These are phyloP conservation scores for Melanotus villosus DNA, from an alignment of 2,888 invertebrate genomes.

Conservation along the genomic window DNA sequence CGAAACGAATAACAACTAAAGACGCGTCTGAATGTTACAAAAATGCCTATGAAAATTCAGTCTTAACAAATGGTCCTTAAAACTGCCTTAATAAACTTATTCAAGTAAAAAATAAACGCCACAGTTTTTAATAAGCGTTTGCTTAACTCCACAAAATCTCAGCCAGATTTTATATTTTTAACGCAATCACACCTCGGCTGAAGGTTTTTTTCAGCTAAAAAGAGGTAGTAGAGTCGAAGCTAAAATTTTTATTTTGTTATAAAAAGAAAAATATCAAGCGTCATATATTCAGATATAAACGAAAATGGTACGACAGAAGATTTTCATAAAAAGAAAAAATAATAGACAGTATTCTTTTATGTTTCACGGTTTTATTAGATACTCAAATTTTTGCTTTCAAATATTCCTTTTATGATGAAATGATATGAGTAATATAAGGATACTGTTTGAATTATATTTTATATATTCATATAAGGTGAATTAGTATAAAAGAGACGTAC, in stretches of 20 bases:
- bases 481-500: too few relatives aligned
- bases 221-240: neutral
- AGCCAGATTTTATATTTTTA: neutral
- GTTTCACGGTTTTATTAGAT: slow-evolving; percentile 2
- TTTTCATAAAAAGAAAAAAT: slow-evolving; percentile 8
- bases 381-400: slow-evolving; percentile 4
- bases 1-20: too few relatives aligned
- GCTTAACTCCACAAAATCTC: too few relatives aligned
- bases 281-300: neutral
- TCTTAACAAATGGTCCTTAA: too few relatives aligned
- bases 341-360: slow-evolving; percentile 2
- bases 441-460: too few relatives aligned
- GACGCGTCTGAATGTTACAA: too few relatives aligned
- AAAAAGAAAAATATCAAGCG: neutral
- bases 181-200: neutral
- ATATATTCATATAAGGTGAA: too few relatives aligned
- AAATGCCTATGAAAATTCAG: too few relatives aligned
- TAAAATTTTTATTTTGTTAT: slow-evolving; percentile 4
- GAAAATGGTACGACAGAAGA: slow-evolving; percentile 1
- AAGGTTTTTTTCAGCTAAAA: too few relatives aligned
- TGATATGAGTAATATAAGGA: neutral
- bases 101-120: too few relatives aligned
- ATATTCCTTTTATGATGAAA: neutral
- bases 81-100: too few relatives aligned
- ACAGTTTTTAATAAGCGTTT: too few relatives aligned